Percentiles rank a stretch among this genome's conserved stretches.
Evolutionary conservation across 2,797 vertebrate genomes (phyloP).

Genomic region (Balearica regulorum): DNA sequence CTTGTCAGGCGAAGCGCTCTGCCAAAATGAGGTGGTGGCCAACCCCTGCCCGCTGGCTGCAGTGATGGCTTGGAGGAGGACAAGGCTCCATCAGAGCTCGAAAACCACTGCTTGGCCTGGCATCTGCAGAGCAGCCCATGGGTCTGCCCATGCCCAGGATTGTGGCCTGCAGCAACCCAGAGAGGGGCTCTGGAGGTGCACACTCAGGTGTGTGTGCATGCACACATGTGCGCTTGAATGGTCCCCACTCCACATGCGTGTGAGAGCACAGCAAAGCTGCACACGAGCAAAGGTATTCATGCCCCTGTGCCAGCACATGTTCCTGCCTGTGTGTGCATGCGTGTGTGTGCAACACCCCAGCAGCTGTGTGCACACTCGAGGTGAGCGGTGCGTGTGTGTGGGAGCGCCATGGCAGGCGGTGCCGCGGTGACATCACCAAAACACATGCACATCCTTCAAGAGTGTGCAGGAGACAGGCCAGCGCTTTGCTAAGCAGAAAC

Average conservation of each 20-base stretch:
- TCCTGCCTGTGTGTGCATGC: neutral
- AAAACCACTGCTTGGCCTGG: neutral
- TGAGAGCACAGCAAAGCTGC: neutral
- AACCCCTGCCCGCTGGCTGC: neutral
- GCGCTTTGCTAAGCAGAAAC: neutral
- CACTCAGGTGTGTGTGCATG: no score
- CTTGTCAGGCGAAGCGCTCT: rapidly evolving
- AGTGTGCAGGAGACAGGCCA: neutral
- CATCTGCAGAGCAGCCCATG: neutral
- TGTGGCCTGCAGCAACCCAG: neutral
- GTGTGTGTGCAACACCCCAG: neutral
- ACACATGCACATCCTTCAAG: neutral
- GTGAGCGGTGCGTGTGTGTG: rapidly evolving
- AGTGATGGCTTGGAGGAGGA: rapidly evolving
- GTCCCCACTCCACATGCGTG: neutral
- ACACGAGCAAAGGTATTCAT: rapidly evolving
- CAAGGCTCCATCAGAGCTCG: neutral
- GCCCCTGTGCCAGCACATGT: no score
- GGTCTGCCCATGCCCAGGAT: neutral
- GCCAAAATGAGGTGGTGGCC: neutral
- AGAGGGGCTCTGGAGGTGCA: neutral
- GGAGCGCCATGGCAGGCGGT: rapidly evolving
- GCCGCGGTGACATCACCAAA: neutral
- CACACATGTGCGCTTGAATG: rapidly evolving
- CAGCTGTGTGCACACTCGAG: neutral